Evolutionary conservation across 2,888 invertebrate species (phyloP), one percentile per base, ranked within the genome.

Genomic region (Ferrisia virgata): DNA sequence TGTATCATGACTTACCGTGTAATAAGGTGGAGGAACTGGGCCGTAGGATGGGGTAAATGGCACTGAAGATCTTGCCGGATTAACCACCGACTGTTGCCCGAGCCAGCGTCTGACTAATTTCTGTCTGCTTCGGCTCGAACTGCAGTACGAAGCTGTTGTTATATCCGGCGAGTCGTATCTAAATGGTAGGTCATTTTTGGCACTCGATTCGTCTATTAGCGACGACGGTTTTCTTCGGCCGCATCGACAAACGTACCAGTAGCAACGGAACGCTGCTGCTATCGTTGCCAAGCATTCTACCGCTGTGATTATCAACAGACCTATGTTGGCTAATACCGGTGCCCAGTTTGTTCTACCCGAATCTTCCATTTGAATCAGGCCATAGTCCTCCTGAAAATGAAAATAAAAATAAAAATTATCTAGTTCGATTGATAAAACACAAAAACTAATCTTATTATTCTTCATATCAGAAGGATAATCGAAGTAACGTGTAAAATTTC

Each of bases 231-330:
- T 28, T 80, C 84, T 43, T 25, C 85, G 25, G 69, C 79, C 22
- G 83, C 86, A 86, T 13, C 86, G 86, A n/a, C 86, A 86, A 76
- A 87, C 87, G 8, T 85, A 86, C 36, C 86, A 85, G 84, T 87
- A 87, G 84, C 87, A 86, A 36, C 86, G 86, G 43, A 86, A 86
- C 0, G 85, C 86, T 3, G 87, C 86, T 79, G 86, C 85, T 40
- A 86, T 86, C 13, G 86, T 86, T 58, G 86, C 86, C 40, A 86
- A 25, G 76, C 86, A 86, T 33, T 87, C 86, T 2, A 86, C 86
- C 69, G 86, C 79, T 25, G 86, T 85, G 81, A 86, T 86, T 25
- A 87, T 76, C 43, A 87, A 85, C 76, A 87, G 85, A 25, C 87
- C 87, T 11, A 86, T 78, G 85, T 87, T 87, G 47, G 87, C 85